Percentiles rank a stretch among this genome's conserved stretches.
These are phyloP conservation scores for Drosophila paramelanica DNA, from an alignment of 2,888 invertebrate species.

Conservation along the genomic window DNA sequence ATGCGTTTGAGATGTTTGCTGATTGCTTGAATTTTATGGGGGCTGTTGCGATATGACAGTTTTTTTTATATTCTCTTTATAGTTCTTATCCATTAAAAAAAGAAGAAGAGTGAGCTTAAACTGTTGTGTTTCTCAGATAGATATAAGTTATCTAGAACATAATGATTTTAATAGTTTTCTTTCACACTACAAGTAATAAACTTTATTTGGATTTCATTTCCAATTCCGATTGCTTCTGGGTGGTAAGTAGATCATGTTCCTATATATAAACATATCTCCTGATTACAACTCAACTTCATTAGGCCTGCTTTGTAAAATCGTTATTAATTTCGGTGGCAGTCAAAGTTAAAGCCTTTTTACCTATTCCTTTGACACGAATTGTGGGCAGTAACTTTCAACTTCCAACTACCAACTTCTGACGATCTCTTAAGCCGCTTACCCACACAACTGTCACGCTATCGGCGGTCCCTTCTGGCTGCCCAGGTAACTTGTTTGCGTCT, in stretches of 20 bases:
- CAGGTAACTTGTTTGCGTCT: conserved; percentile 69
- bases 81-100: conserved; percentile 30
- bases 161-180: conserved; percentile 1
- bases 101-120: conserved; percentile 14
- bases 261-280: conserved; percentile 41
- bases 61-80: conserved; percentile 4
- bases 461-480: conserved; percentile 16
- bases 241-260: conserved; percentile 45
- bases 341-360: conserved; percentile 15
- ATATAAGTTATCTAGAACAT: background rate
- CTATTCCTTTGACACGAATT: conserved; percentile 29
- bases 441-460: conserved; percentile 71
- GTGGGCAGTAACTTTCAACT: conserved; percentile 17
- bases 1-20: conserved; percentile 20
- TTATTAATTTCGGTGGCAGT: conserved; percentile 68
- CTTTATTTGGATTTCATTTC: background rate
- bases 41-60: conserved; percentile 28
- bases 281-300: conserved; percentile 63
- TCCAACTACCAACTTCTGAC: conserved; percentile 23
- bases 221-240: conserved; percentile 41
- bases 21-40: conserved; percentile 24
- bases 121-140: conserved; percentile 10
- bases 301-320: conserved; percentile 47
- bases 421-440: conserved; percentile 73
- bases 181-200: background rate